A percentile compares a stretch with the other conserved stretches of the same genome.
phyloP scores from a whole-genome alignment of 2,888 invertebrate genomes.

The Brachyopa scutellaris region DNA sequence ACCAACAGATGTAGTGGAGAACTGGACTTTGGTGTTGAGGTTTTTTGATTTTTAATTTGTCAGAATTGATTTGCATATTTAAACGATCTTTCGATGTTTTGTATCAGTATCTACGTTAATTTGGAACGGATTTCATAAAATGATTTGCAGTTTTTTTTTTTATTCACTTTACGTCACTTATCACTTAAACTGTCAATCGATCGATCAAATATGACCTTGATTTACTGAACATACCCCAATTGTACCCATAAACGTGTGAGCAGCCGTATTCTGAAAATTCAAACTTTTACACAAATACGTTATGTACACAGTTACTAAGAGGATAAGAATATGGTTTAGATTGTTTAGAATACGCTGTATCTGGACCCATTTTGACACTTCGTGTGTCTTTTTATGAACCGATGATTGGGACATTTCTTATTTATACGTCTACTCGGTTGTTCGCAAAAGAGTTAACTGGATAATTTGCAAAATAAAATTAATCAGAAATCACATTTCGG shows the following conservation, averaged over 20 bases:
- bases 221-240: slow-evolving; percentile 43
- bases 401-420: neutral
- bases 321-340: slow-evolving; percentile 33
- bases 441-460: neutral
- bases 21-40: neutral
- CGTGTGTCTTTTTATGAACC: neutral
- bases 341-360: slow-evolving; percentile 14
- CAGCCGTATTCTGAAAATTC: slow-evolving; percentile 17
- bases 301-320: slow-evolving; percentile 3
- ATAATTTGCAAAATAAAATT: neutral
- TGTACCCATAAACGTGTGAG: slow-evolving; percentile 18
- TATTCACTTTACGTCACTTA: too few species aligned
- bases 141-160: too few species aligned
- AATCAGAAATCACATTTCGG: too few species aligned
- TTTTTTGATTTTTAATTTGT: neutral
- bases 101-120: too few species aligned
- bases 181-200: too few species aligned
- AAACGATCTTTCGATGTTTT: too few species aligned
- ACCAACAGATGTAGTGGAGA: too few species aligned
- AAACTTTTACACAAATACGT: slow-evolving; percentile 33
- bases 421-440: neutral
- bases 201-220: too few species aligned
- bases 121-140: too few species aligned
- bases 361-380: slow-evolving; percentile 9
- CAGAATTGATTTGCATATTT: neutral